Evolutionary conservation across 2,797 vertebrate species (phyloP).

Genomic region (Enteromius thamalakanensis): DNA sequence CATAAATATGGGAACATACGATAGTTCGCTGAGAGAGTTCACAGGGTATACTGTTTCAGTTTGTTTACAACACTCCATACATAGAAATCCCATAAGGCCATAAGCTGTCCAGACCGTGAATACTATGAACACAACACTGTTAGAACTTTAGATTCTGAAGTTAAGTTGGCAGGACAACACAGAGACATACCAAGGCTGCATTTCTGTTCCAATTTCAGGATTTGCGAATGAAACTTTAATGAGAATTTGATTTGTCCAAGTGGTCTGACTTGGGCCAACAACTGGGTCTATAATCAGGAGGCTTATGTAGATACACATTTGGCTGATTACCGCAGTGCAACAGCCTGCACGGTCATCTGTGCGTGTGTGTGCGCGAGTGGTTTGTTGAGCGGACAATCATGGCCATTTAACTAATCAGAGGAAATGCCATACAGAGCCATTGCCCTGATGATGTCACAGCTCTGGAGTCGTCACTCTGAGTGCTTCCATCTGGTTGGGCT

Average conservation of each 20-base stretch:
- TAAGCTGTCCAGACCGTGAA: constrained; percentile 24
- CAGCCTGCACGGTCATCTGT: constrained; percentile 46
- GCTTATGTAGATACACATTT: constrained; percentile 56
- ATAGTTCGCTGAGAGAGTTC: constrained; percentile 30
- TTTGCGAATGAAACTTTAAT: constrained; percentile 45
- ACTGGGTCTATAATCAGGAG: constrained; percentile 52
- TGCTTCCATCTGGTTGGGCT: constrained; percentile 55
- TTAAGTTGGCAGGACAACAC: constrained; percentile 49
- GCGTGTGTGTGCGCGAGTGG: constrained; percentile 5
- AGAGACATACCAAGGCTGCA: constrained; percentile 25
- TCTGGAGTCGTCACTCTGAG: constrained; percentile 46
- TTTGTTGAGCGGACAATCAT: constrained; percentile 40
- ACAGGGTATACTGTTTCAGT: constrained; percentile 46
- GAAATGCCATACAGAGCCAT: constrained; percentile 50
- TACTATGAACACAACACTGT: constrained; percentile 38
- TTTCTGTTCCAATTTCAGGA: constrained; percentile 39
- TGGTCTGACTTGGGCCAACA: constrained; percentile 43
- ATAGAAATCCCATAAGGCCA: constrained; percentile 42
- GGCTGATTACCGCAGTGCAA: constrained; percentile 52
- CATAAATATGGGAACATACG: not conserved
- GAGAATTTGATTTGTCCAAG: constrained; percentile 50
- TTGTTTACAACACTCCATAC: constrained; percentile 53
- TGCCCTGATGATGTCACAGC: constrained; percentile 44
- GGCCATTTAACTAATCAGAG: constrained; percentile 59
- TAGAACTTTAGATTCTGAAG: constrained; percentile 51